These are phyloP conservation scores for Oplegnathus fasciatus DNA, from an alignment of 2,113 vertebrate genomes.

Conservation along the genomic window DNA sequence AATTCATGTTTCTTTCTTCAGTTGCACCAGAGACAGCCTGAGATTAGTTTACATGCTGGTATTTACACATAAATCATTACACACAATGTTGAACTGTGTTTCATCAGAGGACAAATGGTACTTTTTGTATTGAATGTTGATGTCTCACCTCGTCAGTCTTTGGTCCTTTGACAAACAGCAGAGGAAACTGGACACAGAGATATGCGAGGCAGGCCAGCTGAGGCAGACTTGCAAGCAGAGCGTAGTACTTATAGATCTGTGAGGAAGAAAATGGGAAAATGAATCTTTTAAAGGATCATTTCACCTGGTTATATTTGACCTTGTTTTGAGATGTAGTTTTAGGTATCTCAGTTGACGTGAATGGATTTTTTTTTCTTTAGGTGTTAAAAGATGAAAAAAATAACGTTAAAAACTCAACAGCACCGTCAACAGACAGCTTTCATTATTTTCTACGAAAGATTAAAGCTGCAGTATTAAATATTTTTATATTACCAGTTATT, in stretches of 20 bases:
- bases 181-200: slow-evolving; percentile 89
- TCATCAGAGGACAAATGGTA: neutral
- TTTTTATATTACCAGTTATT: neutral
- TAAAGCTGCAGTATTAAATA: neutral
- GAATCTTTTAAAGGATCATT: neutral
- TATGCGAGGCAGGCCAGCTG: slow-evolving; percentile 86
- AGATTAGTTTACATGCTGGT: neutral
- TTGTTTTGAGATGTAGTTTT: neutral
- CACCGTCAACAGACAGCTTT: neutral
- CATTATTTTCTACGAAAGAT: neutral
- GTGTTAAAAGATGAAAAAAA: too few relatives aligned
- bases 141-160: slow-evolving; percentile 71
- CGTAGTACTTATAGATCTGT: slow-evolving; percentile 91
- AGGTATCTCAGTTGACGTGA: neutral
- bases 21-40: neutral
- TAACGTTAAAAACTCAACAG: too few relatives aligned
- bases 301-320: neutral
- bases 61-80: neutral
- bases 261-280: neutral
- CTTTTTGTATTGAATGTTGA: neutral
- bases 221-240: slow-evolving; percentile 88
- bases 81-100: too few relatives aligned
- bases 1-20: slow-evolving; percentile 34
- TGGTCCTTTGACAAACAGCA: slow-evolving; percentile 83
- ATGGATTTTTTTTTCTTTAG: neutral